Conservation (phyloP, 2,888 invertebrate species). For the Hipparchia semele region DNA sequence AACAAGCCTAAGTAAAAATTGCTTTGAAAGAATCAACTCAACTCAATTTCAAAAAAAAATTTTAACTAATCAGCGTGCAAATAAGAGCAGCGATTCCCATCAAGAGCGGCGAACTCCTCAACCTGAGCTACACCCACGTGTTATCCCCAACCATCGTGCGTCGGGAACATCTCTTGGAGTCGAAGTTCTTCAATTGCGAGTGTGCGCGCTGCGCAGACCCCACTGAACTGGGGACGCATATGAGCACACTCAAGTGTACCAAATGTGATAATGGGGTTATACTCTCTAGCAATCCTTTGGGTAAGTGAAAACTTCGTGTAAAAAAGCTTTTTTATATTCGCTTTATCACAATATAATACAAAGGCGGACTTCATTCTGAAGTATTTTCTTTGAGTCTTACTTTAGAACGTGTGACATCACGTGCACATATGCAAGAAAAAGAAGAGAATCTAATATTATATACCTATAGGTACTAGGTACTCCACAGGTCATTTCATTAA, state of each 20-base stretch:
- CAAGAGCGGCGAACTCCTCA: conserved; percentile 85
- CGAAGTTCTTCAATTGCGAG: conserved; percentile 91
- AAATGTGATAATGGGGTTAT: conserved; percentile 89
- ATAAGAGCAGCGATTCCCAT: conserved; percentile 87
- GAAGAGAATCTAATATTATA: too few relatives aligned
- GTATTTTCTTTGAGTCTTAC: too few relatives aligned
- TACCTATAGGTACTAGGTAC: too few relatives aligned
- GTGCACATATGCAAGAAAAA: too few relatives aligned
- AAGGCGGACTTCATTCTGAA: too few relatives aligned
- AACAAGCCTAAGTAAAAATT: too few relatives aligned
- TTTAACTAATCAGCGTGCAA: conserved; percentile 76
- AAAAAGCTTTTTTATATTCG: neutral
- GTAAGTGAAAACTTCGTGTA: conserved; percentile 64
- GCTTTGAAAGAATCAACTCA: too few relatives aligned
- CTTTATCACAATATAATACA: too few relatives aligned
- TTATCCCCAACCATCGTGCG: conserved; percentile 88
- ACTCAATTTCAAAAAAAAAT: too few relatives aligned
- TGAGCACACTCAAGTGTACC: conserved; percentile 90
- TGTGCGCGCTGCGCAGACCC: conserved; percentile 91
- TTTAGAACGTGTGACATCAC: too few relatives aligned
- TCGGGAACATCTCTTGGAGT: conserved; percentile 86
- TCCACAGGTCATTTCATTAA: too few relatives aligned
- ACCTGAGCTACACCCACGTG: conserved; percentile 90
- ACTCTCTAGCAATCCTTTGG: conserved; percentile 85
- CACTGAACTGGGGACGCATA: conserved; percentile 90